phyloP scores from a whole-genome alignment of 2,113 vertebrate genomes.

The Amblyornis subalaris region DNA sequence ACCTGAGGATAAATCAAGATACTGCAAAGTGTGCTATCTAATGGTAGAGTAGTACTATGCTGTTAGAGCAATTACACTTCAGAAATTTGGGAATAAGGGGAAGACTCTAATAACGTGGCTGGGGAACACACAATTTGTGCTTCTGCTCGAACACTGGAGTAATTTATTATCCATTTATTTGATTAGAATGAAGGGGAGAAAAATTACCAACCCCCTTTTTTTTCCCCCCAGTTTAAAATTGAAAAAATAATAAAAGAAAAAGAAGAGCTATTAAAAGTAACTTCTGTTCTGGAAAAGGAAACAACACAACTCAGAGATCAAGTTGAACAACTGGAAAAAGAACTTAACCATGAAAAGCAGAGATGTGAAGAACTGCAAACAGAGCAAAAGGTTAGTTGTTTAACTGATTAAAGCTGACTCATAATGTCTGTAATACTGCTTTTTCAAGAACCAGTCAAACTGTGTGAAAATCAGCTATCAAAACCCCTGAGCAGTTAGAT shows the following conservation, averaged over 20 bases:
- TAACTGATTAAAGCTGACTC: slow-evolving; percentile 9
- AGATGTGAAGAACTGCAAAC: slow-evolving; percentile 76
- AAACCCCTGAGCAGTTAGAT: slow-evolving; percentile 10
- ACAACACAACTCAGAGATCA: slow-evolving; percentile 81
- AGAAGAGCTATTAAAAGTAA: slow-evolving; percentile 84
- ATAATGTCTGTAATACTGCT: neutral
- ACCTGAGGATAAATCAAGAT: neutral
- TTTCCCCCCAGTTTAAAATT: slow-evolving; percentile 83
- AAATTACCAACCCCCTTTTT: neutral
- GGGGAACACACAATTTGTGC: neutral
- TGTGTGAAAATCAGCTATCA: slow-evolving; percentile 31
- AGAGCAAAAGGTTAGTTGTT: slow-evolving; percentile 85
- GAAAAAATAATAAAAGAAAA: slow-evolving; percentile 92
- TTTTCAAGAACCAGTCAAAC: slow-evolving; percentile 39
- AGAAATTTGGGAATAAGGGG: neutral
- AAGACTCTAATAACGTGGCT: neutral
- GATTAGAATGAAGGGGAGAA: neutral
- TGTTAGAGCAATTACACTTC: neutral
- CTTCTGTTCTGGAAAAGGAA: slow-evolving; percentile 84
- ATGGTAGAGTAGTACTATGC: neutral
- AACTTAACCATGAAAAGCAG: slow-evolving; percentile 81
- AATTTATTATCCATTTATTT: neutral
- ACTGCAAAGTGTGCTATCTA: neutral
- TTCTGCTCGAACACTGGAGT: neutral
- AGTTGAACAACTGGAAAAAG: slow-evolving; percentile 81